Evolutionary conservation across 53 echinoderm and acorn worm genomes (phyloP).

Genomic region (Actinopyga echinites): DNA sequence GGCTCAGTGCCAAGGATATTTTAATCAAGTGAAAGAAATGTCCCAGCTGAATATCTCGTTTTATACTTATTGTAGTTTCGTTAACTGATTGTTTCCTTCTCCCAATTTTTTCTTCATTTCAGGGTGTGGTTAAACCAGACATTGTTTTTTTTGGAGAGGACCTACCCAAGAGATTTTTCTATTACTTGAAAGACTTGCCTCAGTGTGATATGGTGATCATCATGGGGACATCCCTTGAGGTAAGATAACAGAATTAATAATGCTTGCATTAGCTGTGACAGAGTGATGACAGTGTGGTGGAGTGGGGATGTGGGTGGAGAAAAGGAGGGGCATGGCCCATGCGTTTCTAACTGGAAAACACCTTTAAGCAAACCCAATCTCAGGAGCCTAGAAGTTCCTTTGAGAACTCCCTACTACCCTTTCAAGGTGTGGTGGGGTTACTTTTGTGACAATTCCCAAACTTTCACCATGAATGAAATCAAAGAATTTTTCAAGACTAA

Average conservation of each 20-base stretch:
- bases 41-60: neutral
- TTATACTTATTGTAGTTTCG: neutral
- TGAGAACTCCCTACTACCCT: too few species aligned
- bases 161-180: constrained; percentile 89
- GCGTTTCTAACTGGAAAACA: too few species aligned
- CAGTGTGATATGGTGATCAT: constrained; percentile 95
- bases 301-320: neutral
- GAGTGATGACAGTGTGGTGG: neutral
- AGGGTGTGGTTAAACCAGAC: constrained; percentile 93
- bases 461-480: too few species aligned
- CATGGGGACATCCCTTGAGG: constrained; percentile 98
- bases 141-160: constrained; percentile 98
- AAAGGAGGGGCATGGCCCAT: neutral
- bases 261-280: neutral
- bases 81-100: neutral
- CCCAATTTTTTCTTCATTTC: neutral
- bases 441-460: too few species aligned
- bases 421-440: too few species aligned
- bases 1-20: neutral
- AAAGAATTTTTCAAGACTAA: too few species aligned
- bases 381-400: too few species aligned
- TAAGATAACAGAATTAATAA: constrained; percentile 10
- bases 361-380: too few species aligned
- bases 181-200: constrained; percentile 91
- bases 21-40: neutral